phyloP scores from a whole-genome alignment of 2,797 vertebrate species.

The Petrocephalus schoutedeni region DNA sequence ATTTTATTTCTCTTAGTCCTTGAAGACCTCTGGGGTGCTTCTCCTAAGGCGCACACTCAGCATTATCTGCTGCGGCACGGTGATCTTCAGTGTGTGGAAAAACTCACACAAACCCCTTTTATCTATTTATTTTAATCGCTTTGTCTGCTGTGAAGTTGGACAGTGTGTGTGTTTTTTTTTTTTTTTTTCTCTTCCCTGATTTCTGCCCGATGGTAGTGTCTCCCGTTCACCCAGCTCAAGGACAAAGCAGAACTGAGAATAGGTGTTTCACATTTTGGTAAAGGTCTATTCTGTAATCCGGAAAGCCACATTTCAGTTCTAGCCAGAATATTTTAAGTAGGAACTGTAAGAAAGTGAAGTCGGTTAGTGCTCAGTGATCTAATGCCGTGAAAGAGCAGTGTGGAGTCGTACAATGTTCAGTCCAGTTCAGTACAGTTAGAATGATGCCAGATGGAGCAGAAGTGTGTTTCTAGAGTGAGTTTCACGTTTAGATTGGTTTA shows the following conservation, averaged over 20 bases:
- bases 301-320: neutral
- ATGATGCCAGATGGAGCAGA: neutral
- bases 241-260: conserved; percentile 62
- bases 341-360: neutral
- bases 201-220: neutral
- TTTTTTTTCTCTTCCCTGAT: neutral
- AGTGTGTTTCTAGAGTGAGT: neutral
- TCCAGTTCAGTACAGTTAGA: neutral
- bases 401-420: neutral
- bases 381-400: neutral
- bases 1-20: neutral
- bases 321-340: neutral
- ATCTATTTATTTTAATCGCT: neutral
- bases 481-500: neutral
- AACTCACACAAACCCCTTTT: neutral
- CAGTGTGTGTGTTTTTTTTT: neutral
- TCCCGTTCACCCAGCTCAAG: conserved; percentile 33
- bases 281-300: neutral
- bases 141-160: neutral
- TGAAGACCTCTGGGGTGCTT: neutral
- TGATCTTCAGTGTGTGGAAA: neutral
- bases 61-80: neutral
- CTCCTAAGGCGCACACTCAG: neutral
- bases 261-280: conserved; percentile 30
- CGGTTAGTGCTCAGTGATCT: neutral